Evolutionary conservation across 2,113 vertebrate genomes (phyloP).

Genomic region (Poecilia latipinna): DNA sequence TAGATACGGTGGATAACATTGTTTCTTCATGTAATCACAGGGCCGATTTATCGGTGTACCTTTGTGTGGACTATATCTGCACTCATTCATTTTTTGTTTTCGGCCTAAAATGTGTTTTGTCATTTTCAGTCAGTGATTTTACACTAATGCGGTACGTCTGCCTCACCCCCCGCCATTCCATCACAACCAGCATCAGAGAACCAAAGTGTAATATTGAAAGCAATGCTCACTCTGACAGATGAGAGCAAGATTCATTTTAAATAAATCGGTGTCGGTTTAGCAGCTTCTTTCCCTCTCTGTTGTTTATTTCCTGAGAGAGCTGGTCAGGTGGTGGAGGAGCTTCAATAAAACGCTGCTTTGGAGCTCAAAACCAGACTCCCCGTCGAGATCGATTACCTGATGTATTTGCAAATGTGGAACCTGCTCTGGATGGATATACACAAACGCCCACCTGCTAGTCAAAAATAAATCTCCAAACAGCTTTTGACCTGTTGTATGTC

Average conservation of each 20-base stretch:
- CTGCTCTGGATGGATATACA: background rate
- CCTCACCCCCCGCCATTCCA: background rate
- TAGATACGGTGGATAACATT: no score
- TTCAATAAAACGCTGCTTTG: constrained; percentile 14
- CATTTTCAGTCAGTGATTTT: background rate
- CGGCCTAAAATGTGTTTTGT: background rate
- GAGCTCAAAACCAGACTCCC: constrained; percentile 17
- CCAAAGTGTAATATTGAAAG: background rate
- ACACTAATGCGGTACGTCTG: background rate
- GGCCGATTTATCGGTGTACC: no score
- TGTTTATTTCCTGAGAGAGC: constrained; percentile 6
- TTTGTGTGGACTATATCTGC: background rate
- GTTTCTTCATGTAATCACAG: no score
- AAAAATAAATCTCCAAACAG: background rate
- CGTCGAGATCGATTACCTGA: background rate
- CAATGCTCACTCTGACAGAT: background rate
- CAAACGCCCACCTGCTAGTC: background rate
- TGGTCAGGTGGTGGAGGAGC: background rate
- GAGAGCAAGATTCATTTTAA: constrained; percentile 9
- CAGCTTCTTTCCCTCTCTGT: constrained; percentile 2
- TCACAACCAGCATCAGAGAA: background rate
- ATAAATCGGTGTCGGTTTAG: background rate
- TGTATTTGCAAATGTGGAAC: background rate
- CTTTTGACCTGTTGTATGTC: constrained; percentile 2
- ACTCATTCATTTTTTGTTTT: background rate